These are phyloP conservation scores for Colaptes auratus DNA, from an alignment of 2,113 vertebrate species.

Conservation along the genomic window DNA sequence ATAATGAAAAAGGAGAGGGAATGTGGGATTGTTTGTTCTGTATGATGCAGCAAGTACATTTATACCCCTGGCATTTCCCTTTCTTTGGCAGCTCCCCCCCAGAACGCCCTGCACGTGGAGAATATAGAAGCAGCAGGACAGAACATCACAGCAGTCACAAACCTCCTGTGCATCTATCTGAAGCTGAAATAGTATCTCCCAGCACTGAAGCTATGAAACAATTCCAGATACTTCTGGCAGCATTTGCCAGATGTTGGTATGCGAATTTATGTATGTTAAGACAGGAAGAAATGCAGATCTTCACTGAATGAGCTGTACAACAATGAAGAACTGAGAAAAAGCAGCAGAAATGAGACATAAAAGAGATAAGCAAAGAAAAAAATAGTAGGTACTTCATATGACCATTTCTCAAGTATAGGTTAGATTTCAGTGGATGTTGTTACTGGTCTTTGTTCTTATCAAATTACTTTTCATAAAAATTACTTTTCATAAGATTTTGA, in stretches of 20 bases:
- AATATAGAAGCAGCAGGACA: slow-evolving; percentile 36
- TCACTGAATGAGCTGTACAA: neutral
- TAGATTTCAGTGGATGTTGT: neutral
- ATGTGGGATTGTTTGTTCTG: neutral
- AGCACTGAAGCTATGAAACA: neutral
- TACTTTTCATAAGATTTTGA: neutral
- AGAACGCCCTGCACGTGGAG: neutral
- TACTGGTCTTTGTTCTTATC: neutral
- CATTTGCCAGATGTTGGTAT: slow-evolving; percentile 35
- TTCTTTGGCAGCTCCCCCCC: slow-evolving; percentile 6
- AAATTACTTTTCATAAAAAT: no score
- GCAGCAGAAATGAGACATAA: neutral
- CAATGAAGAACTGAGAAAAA: slow-evolving; percentile 15
- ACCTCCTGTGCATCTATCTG: neutral
- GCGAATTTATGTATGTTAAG: neutral
- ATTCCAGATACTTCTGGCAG: slow-evolving; percentile 39
- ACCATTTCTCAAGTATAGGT: neutral
- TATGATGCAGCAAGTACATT: neutral
- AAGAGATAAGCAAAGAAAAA: neutral
- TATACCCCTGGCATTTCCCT: slow-evolving; percentile 30
- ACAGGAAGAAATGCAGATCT: neutral
- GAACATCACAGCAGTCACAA: neutral
- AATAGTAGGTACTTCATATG: neutral
- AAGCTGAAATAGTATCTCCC: neutral
- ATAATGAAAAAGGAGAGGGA: neutral